Base-by-base conservation (phyloP, 2,797 vertebrate species). In the Glyptemys insculpta region DNA sequence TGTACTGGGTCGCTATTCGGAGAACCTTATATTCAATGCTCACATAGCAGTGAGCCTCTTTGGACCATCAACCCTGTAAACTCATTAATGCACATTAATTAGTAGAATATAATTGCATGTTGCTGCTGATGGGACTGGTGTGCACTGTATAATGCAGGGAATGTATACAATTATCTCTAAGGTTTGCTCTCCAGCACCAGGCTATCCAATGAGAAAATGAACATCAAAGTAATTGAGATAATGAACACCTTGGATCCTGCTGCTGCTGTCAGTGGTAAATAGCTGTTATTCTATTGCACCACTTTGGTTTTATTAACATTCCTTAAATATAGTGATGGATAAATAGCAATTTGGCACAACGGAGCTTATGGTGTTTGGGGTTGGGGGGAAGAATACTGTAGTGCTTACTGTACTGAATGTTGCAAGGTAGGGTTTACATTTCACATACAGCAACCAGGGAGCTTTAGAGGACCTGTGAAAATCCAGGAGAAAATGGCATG, bases 101-200 rank as follows among this genome's bases (percentile, higher is more conserved):
- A 95, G 85, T 82, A 86, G 85, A 96, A 94, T 91, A 84, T 96
- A 97, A 98, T 97, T 98, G 85, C 85, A 95, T 97, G 94, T 94
- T 96, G 81, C 87, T 97, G 93, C 88, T 50, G 93, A 81, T 86
- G 93, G 86, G 93, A 94, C 90, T 85, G 4, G 49, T 89, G 76
- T 27, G 21, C 88, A 65, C 52, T 93, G 86, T 92, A 93, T 79
- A 86, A 93, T 76, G 65, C 14, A 56, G 89, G 83, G 80, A 86
- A 97, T 79, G 21, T 79, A 83, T 91, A 96, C 54, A 85, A 91
- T 97, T 93, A 97, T 86, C 84, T 78, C 47, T 34, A 65, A 91
- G 81, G 81, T 92, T 95, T 95, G 18, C 62, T 94, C 96, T 95
- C 83, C 88, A 96, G 21, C 54, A 9, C 79, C 57, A 79, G 15